These are phyloP conservation scores for Anguilla anguilla DNA, from an alignment of 2,797 vertebrate species.

Conservation along the genomic window DNA sequence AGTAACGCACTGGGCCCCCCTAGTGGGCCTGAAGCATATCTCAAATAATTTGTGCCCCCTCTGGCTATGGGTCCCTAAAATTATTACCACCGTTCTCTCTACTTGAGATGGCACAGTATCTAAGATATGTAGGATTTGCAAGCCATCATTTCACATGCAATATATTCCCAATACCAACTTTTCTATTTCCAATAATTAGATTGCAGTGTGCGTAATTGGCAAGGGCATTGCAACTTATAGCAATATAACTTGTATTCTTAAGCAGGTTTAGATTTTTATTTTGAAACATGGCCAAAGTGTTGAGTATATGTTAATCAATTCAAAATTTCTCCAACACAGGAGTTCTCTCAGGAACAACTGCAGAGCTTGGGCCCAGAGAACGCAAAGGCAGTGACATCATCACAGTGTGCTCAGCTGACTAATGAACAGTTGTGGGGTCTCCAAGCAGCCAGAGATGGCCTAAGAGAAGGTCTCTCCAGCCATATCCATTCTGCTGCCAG, in stretches of 20 bases:
- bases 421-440: slow-evolving; percentile 68
- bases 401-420: slow-evolving; percentile 60
- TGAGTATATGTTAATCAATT: slow-evolving; percentile 4
- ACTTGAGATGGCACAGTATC: no score
- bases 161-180: neutral
- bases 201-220: neutral
- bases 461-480: slow-evolving; percentile 40
- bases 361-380: slow-evolving; percentile 72
- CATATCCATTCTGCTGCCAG: slow-evolving; percentile 14
- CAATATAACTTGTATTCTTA: neutral
- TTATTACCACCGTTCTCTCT: no score
- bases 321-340: slow-evolving; percentile 53
- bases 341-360: slow-evolving; percentile 71
- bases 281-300: neutral
- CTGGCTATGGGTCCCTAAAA: no score
- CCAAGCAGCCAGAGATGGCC: slow-evolving; percentile 66
- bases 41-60: no score
- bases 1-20: neutral
- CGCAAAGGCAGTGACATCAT: slow-evolving; percentile 65
- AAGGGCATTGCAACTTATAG: neutral
- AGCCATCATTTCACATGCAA: neutral
- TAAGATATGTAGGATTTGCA: neutral
- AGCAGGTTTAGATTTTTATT: neutral
- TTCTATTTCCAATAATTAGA: neutral
- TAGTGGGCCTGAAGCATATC: no score